Evolutionary conservation across 2,888 invertebrate species (phyloP).

Genomic region (Nomada lathburiana): DNA sequence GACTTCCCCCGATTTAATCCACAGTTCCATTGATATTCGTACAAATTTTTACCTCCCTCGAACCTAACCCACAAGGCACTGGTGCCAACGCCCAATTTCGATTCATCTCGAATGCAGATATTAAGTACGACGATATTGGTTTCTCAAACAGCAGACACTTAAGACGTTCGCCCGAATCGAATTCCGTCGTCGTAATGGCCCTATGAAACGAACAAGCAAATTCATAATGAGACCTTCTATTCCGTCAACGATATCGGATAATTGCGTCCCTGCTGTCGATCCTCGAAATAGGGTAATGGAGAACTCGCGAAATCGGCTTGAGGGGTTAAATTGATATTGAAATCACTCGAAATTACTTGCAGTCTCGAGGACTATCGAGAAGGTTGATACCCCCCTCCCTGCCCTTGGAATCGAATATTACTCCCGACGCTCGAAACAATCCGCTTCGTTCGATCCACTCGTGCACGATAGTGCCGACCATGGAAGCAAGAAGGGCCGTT

Average conservation of each 20-base stretch:
- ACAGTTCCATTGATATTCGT: too few relatives aligned
- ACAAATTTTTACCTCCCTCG: too few relatives aligned
- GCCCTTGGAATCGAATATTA: constrained; percentile 64
- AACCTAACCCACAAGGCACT: background rate
- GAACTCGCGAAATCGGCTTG: constrained; percentile 74
- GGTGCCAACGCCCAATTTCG: background rate
- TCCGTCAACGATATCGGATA: constrained; percentile 71
- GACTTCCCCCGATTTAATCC: too few relatives aligned
- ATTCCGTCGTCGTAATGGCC: constrained; percentile 18
- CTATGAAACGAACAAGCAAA: constrained; percentile 43
- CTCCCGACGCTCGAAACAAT: constrained; percentile 46
- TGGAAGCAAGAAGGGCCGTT: constrained; percentile 16
- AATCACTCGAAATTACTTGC: constrained; percentile 74
- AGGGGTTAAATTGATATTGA: constrained; percentile 74
- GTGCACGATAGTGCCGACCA: constrained; percentile 63
- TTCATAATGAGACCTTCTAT: constrained; percentile 66
- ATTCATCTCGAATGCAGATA: background rate
- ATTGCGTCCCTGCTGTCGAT: constrained; percentile 66
- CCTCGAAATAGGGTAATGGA: constrained; percentile 73
- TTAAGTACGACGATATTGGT: constrained; percentile 8
- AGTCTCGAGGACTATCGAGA: constrained; percentile 52
- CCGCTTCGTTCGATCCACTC: constrained; percentile 27
- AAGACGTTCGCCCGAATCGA: constrained; percentile 24
- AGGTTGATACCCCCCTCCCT: constrained; percentile 35
- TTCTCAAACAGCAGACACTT: constrained; percentile 7